Conservation (phyloP, 2,888 invertebrate genomes). For the Drosophila lacicola region DNA sequence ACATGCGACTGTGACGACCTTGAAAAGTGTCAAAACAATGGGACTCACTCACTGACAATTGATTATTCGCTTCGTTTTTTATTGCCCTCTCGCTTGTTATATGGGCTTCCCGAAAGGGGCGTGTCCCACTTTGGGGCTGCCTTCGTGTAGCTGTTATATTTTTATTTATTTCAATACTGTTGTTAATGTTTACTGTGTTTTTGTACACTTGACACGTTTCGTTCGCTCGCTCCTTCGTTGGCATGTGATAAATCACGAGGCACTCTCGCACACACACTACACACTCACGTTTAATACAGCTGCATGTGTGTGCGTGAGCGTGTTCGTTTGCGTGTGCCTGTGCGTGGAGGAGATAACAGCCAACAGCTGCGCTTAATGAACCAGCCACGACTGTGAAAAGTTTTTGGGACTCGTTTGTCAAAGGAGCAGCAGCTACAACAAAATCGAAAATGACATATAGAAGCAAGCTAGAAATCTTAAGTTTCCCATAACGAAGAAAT, state of each 20-base stretch:
- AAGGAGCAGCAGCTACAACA: slow-evolving; percentile 33
- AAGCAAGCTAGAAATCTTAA: slow-evolving; percentile 9
- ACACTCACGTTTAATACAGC: slow-evolving; percentile 22
- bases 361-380: slow-evolving; percentile 79
- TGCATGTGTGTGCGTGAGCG: slow-evolving; percentile 21
- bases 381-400: slow-evolving; percentile 70
- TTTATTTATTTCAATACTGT: slow-evolving; percentile 64
- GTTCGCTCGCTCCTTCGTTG: slow-evolving; percentile 56
- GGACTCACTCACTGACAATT: slow-evolving; percentile 26
- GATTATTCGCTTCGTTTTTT: slow-evolving; percentile 35
- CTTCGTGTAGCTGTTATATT: slow-evolving; percentile 37
- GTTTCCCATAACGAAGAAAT: slow-evolving; percentile 8
- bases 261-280: slow-evolving; percentile 18
- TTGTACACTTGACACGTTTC: slow-evolving; percentile 75
- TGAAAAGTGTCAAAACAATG: slow-evolving; percentile 36
- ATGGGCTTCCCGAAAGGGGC: slow-evolving; percentile 25
- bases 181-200: slow-evolving; percentile 70
- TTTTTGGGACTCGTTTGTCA: slow-evolving; percentile 64
- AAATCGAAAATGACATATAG: slow-evolving; percentile 27
- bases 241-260: slow-evolving; percentile 74
- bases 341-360: slow-evolving; percentile 64
- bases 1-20: slow-evolving; percentile 39
- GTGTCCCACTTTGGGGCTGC: slow-evolving; percentile 27
- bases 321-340: slow-evolving; percentile 27
- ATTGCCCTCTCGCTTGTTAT: slow-evolving; percentile 2